Percentiles rank a stretch among this genome's conserved stretches.
Conservation (phyloP, 1,140 invertebrate genomes). For the Nebria ingens region DNA sequence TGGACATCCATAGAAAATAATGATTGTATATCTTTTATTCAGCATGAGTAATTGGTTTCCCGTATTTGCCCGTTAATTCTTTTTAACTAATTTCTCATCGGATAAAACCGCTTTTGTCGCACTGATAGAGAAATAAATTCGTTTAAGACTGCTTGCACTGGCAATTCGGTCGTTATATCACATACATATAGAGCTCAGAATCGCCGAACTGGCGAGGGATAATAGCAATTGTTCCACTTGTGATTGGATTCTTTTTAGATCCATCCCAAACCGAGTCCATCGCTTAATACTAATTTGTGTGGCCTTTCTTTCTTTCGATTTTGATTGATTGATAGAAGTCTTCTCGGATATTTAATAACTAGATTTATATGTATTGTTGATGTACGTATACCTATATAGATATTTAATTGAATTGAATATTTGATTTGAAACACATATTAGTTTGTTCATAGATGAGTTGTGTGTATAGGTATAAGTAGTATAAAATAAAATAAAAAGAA, state of each 20-base stretch:
- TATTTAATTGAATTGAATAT: too few species aligned
- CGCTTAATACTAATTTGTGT: background rate
- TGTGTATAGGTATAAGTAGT: too few species aligned
- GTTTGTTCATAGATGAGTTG: too few species aligned
- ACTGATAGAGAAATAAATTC: slow-evolving; percentile 6
- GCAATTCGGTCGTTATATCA: background rate
- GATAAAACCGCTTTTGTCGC: background rate
- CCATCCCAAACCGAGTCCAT: too few species aligned
- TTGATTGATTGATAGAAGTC: too few species aligned
- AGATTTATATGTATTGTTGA: too few species aligned
- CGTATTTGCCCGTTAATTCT: slow-evolving; percentile 4
- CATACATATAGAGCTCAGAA: background rate
- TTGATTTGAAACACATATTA: too few species aligned
- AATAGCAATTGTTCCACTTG: slow-evolving; percentile 1
- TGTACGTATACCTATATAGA: too few species aligned
- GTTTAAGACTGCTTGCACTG: background rate
- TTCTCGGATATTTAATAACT: too few species aligned
- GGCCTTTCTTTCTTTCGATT: background rate
- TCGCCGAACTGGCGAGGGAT: background rate
- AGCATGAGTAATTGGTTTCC: slow-evolving; percentile 8
- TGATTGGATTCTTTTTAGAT: slow-evolving; percentile 7
- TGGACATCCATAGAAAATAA: too few species aligned
- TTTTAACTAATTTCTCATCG: slow-evolving; percentile 8
- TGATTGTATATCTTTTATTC: background rate
- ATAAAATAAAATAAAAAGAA: too few species aligned